Evolutionary conservation across 1,140 invertebrate species (phyloP), one percentile per base, ranked within the genome.

Genomic region (Spodoptera litura): DNA sequence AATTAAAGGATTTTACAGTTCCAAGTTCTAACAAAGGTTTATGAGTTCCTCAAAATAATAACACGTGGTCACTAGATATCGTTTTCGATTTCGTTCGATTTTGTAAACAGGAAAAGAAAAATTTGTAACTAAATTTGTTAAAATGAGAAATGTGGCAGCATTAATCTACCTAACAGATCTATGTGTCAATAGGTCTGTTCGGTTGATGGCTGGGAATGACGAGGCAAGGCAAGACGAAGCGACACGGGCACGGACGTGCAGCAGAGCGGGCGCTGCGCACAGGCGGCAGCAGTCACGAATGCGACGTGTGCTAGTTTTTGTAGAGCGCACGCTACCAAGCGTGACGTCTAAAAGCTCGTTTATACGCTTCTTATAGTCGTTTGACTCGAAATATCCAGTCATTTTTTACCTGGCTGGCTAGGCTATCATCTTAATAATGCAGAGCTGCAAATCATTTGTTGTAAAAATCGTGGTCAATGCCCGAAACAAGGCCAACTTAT

Each of bases 301-400:
- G 83, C 82, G 81, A 87, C 85, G 86, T 86, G 89, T 84, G 86
- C 83, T 78, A 80, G 85, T 91, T 90, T 94, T 94, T 92, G 87
- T 83, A 61, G 78, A 81, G 79, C 78, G 85, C 74, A 79, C 83
- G 82, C 88, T 81, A 82, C 84, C 81, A 81, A 90, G 84, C 93
- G 91, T 93, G 86, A 92, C 91, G 85, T 87, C 87, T 89, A 92
- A 92, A 93, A 90, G 91, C 89, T 92, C 90, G 88, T 93, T 92
- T 92, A 89, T 88, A 89, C 80, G 88, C 88, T 91, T 93, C 85
- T 91, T 92, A 85, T 87, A 81, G 83, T 76, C 83, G 78, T 90
- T 90, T 84, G 81, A 85, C 83, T 88, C 79, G 79, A 87, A 87
- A 90, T 86, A 86, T 72, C 81, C 82, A 86, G 79, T 73, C 79